A percentile compares a stretch with the other conserved stretches of the same genome.
Evolutionary conservation across 2,797 vertebrate genomes (phyloP).

Genomic region (Aplochiton taeniatus): DNA sequence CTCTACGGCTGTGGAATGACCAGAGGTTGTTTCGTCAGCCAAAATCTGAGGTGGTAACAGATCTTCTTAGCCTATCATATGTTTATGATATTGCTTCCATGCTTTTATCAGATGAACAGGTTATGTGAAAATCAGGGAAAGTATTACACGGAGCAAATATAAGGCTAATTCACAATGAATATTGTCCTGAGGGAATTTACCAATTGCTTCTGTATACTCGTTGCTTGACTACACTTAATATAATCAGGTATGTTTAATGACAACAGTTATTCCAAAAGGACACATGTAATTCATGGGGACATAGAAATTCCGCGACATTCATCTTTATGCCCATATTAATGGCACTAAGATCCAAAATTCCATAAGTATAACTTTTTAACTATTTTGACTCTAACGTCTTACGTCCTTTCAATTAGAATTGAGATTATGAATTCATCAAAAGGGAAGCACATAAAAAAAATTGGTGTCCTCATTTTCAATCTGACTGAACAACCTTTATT

Average conservation of each 20-base stretch:
- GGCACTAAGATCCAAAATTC: slow-evolving; percentile 45
- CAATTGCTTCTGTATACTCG: no score
- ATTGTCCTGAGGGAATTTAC: no score
- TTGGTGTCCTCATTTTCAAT: slow-evolving; percentile 5
- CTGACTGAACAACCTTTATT: slow-evolving; percentile 20
- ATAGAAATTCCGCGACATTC: no score
- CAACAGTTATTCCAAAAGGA: slow-evolving; percentile 37
- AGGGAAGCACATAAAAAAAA: slow-evolving; percentile 3
- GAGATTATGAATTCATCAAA: not conserved
- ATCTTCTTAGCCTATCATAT: slow-evolving; percentile 27
- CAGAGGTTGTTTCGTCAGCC: slow-evolving; percentile 28
- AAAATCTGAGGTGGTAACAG: slow-evolving; percentile 13
- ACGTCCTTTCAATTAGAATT: not conserved
- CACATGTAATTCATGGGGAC: slow-evolving; percentile 45
- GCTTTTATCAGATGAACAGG: slow-evolving; percentile 34
- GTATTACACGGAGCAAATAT: not conserved
- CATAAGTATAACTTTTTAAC: slow-evolving; percentile 8
- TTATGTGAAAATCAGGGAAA: slow-evolving; percentile 29
- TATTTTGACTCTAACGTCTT: not conserved
- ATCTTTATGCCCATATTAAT: slow-evolving; percentile 44
- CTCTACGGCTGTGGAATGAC: slow-evolving; percentile 13
- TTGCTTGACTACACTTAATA: slow-evolving; percentile 41
- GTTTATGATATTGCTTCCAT: slow-evolving; percentile 27
- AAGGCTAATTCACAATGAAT: no score
- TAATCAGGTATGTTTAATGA: slow-evolving; percentile 39